Base-by-base conservation (phyloP, 2,888 invertebrate genomes). In the Hyles lineata region DNA sequence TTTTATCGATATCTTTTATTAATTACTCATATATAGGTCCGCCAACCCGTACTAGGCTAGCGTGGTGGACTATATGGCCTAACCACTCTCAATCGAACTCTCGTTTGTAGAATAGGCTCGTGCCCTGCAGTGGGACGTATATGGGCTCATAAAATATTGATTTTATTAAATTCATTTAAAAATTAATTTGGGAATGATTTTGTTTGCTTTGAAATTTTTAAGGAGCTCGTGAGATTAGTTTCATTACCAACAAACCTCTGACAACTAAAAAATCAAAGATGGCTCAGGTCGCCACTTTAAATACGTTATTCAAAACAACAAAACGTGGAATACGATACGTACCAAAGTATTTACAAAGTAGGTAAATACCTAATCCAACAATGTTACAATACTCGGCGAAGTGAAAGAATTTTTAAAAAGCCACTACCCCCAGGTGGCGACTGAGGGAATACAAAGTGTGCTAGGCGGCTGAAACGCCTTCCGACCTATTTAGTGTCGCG, bases 361-460 rank as follows among this genome's bases (percentile, higher is more conserved):
- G 60, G 58, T 70, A 59, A 70, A 60, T 60, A 71, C 25, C 60
- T 73, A 70, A 61, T 70, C 61, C 61, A 70, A 73, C 32, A 43
- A 72, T 70, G 69, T 61, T 60, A 63, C 77, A 81, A 80, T 84
- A 85, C 82, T 82, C 78, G 78, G 74, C 76, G 81, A 85, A 88
- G 86, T 86, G 85, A 89, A 87, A 85, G 84, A 87, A 82, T 88
- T 87, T 89, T 87, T 85, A 82, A 88, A 85, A 91, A 91, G 88
- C 89, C 85, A 90, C 89, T 86, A 83, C 85, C 89, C 84, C 83
- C 91, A 92, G 92, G 92, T 92, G 91, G 89, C 83, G 89, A 91
- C 89, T 91, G 85, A 85, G 85, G 85, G 92, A 92, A 92, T 92
- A 93, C 92, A 92, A 92, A 93, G 91, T 91, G 88, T 89, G 89